A percentile compares a stretch with the other conserved stretches of the same genome.
These are phyloP conservation scores for Lagocephalus sceleratus DNA, from an alignment of 2,797 vertebrate species.

Conservation along the genomic window DNA sequence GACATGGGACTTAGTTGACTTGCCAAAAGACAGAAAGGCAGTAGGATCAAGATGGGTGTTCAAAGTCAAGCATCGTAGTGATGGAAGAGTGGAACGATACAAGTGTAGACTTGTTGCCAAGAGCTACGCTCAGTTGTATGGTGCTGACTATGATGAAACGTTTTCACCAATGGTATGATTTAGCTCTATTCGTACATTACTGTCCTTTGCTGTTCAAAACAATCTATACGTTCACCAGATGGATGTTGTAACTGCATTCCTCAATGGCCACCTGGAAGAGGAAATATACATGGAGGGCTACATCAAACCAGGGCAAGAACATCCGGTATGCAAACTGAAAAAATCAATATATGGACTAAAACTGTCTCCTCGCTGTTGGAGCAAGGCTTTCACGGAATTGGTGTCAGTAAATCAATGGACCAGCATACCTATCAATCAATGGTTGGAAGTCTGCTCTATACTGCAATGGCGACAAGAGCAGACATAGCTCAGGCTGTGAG, in stretches of 20 bases:
- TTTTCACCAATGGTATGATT: slow-evolving; percentile 35
- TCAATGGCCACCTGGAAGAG: slow-evolving; percentile 40
- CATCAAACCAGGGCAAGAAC: too few relatives aligned
- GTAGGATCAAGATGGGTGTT: slow-evolving; percentile 48
- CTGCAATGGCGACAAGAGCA: slow-evolving; percentile 17
- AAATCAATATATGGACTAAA: too few relatives aligned
- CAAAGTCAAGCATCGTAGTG: too few relatives aligned
- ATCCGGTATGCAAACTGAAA: too few relatives aligned
- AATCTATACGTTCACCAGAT: slow-evolving; percentile 45
- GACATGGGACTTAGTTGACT: slow-evolving; percentile 33
- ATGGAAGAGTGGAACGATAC: slow-evolving; percentile 38
- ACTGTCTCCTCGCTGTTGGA: too few relatives aligned
- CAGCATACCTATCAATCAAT: slow-evolving; percentile 24
- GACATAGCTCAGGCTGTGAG: too few relatives aligned
- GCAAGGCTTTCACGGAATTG: too few relatives aligned
- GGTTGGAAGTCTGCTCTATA: slow-evolving; percentile 24
- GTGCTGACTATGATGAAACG: slow-evolving; percentile 38
- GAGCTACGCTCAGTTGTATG: slow-evolving; percentile 33
- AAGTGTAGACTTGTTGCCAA: slow-evolving; percentile 42
- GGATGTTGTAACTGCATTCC: slow-evolving; percentile 39
- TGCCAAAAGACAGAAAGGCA: slow-evolving; percentile 25
- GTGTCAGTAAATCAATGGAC: slow-evolving; percentile 31
- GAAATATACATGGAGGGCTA: slow-evolving; percentile 36
- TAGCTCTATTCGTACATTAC: slow-evolving; percentile 21
- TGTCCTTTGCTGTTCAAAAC: slow-evolving; percentile 41